Conservation (phyloP, 2,888 invertebrate species). For the Orthosia gothica region DNA sequence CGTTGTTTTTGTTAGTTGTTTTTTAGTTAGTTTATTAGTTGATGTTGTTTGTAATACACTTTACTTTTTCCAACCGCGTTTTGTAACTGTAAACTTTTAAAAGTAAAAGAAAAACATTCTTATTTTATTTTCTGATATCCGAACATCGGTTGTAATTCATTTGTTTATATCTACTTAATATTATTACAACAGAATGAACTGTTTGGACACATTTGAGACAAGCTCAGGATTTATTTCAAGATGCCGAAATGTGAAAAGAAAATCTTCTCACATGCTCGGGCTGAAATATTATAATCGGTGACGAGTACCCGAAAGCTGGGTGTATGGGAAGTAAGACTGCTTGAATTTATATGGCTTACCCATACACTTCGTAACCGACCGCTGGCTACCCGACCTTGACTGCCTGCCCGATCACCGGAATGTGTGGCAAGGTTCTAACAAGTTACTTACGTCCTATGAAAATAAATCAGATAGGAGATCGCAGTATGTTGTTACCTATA, state of each 20-base stretch:
- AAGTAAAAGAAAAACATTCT: not conserved
- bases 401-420: not conserved
- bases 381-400: no score
- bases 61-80: not conserved
- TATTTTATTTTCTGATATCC: not conserved
- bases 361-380: not conserved
- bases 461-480: conserved; percentile 17
- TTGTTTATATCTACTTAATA: not conserved
- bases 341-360: not conserved
- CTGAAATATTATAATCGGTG: not conserved
- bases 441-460: conserved; percentile 7
- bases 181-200: not conserved
- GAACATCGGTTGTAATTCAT: not conserved
- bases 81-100: not conserved
- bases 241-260: not conserved
- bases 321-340: not conserved
- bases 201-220: not conserved
- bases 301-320: not conserved
- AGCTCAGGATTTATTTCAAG: not conserved
- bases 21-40: no score
- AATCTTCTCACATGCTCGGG: not conserved
- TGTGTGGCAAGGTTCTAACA: conserved; percentile 7
- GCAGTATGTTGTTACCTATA: conserved; percentile 20
- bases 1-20: no score
- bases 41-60: no score